Base-by-base conservation (phyloP, 2,888 invertebrate species). In the Stratiomys singularior region DNA sequence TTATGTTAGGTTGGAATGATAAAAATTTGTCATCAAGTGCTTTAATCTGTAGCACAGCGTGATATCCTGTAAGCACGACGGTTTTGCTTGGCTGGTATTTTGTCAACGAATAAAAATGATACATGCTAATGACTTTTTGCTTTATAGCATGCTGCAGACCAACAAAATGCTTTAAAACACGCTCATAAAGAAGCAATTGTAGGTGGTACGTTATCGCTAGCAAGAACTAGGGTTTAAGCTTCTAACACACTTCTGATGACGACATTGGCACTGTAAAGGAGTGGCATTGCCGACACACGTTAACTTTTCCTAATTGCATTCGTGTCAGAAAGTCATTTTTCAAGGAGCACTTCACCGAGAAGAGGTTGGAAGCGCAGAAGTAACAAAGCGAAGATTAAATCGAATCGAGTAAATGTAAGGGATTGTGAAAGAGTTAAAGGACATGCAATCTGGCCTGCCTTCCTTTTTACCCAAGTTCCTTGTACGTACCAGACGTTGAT, bases 311-410 rank as follows among this genome's bases (percentile, higher is more conserved):
- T 74, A 74, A 74, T 74, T 74, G 74, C 74, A 74, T 74, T 74
- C 74, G 74, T 74, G 74, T 74, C 74, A 74, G 60, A 74, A 74
- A 74, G 74, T 74, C 74, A 74, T 74, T 74, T 74, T 74, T 74
- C 74, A 74, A 74, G 71, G 27, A 74, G 74, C 74, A 74, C 74
- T 74, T 60, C 60, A 37, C 30, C 21, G 58, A 74, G 74, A 74
- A 37, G 74, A 44, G 58, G 18, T 21, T 37, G 74, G 37, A 74
- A 74, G 74, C 74, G 74, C 44, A 74, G 60, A 74, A 74, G 74
- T 74, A 74, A 74, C 74, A 74, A 74, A 74, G 44, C 60, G 58
- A 74, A 74, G 60, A 74, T 74, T 74, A 60, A 74, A 74, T 74
- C 74, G 74, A 74, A 74, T 58, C 58, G 23, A 37, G 74, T 60